Evolutionary conservation across 2,888 invertebrate species (phyloP), one percentile per base, ranked within the genome.

Genomic region (Dexiosoma caninum): DNA sequence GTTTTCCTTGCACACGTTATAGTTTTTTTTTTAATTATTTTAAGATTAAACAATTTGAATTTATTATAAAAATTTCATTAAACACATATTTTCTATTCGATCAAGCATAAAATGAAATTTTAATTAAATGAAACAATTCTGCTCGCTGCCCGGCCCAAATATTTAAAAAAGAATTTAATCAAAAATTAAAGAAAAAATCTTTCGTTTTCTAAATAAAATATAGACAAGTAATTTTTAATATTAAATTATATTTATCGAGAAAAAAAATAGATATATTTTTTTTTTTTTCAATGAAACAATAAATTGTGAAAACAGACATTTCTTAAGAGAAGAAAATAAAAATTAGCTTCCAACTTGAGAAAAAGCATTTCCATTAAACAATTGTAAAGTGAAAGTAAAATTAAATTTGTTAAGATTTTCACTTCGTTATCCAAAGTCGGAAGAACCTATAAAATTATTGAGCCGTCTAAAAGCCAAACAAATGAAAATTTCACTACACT

Each of bases 51-150:
- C n/a, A n/a, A n/a, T n/a, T n/a, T n/a, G n/a, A n/a, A n/a, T n/a
- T n/a, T n/a, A n/a, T n/a, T n/a, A n/a, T n/a, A 27, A 27, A 3
- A 49, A 64, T 35, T 49, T 64, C 6, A 37, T 6, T 12, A 37
- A 27, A 66, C n/a, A n/a, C n/a, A n/a, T 16, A 27, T 37, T 37
- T 66, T 66, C 37, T 51, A 12, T 46, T 12, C n/a, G 8, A n/a
- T 46, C 12, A 37, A 70, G 70, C 70, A 49, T 70, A n/a, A 70
- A 35, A 70, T 27, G 1, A 16, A 27, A 37, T 35, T n/a, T 37
- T 49, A 70, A 49, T 70, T 46, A 12, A 57, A 59, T 37, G 16
- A 70, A 46, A 14, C 40, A 16, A 12, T 14, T 0, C 30, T n/a
- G n/a, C n/a, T n/a, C n/a, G n/a, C n/a, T n/a, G n/a, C n/a, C n/a